These are phyloP conservation scores for Scaptomyza reducta DNA, from an alignment of 2,888 invertebrate species.

Conservation along the genomic window DNA sequence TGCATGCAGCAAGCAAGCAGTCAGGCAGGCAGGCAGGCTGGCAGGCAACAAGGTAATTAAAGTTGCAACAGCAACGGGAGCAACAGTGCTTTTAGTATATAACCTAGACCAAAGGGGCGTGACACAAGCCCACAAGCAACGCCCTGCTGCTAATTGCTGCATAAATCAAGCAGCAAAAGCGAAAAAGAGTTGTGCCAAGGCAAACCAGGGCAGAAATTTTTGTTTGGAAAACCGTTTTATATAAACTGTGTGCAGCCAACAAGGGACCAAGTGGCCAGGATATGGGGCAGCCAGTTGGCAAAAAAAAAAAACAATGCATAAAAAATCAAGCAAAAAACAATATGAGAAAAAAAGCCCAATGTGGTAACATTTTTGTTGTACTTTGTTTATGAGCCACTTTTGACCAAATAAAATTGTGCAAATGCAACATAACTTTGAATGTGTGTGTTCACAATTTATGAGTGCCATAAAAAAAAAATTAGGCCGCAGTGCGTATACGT, in stretches of 20 bases:
- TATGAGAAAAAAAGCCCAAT: background rate
- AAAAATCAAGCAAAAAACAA: background rate
- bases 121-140: slow-evolving; percentile 21
- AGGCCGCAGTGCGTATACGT: slow-evolving; percentile 64
- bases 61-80: slow-evolving; percentile 43
- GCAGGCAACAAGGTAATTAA: slow-evolving; percentile 52
- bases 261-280: slow-evolving; percentile 3
- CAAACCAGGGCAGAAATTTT: slow-evolving; percentile 11
- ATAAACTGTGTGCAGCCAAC: slow-evolving; percentile 50
- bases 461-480: slow-evolving; percentile 50
- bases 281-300: slow-evolving; percentile 11
- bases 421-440: slow-evolving; percentile 21
- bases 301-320: background rate
- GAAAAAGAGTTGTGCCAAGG: slow-evolving; percentile 12
- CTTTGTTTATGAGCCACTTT: slow-evolving; percentile 58
- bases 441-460: slow-evolving; percentile 39
- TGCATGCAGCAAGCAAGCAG: slow-evolving; percentile 17
- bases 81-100: slow-evolving; percentile 17
- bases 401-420: slow-evolving; percentile 57
- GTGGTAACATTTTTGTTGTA: slow-evolving; percentile 27
- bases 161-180: slow-evolving; percentile 70
- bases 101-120: slow-evolving; percentile 14
- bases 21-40: slow-evolving; percentile 13
- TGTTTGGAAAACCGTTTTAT: slow-evolving; percentile 57
- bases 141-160: slow-evolving; percentile 66